Evolutionary conservation across 1,140 invertebrate genomes (phyloP).

Genomic region (Bombus impatiens): DNA sequence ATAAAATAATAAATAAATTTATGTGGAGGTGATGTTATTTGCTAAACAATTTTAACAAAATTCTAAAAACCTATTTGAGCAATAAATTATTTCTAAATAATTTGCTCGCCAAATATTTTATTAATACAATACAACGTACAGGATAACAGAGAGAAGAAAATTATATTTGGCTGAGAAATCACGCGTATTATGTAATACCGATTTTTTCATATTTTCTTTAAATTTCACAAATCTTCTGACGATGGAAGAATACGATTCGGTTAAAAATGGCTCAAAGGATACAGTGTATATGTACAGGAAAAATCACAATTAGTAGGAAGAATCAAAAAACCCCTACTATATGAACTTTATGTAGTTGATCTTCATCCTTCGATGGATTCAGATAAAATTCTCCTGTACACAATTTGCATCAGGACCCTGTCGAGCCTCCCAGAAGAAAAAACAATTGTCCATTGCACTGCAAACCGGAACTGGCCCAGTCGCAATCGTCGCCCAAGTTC

Average conservation of each 20-base stretch:
- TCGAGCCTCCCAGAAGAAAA: slow-evolving; percentile 67
- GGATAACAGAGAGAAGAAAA: no score
- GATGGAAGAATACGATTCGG: not conserved
- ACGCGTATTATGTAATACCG: not conserved
- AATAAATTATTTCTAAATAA: no score
- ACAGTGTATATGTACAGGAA: no score
- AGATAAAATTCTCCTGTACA: not conserved
- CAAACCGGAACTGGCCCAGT: slow-evolving; percentile 64
- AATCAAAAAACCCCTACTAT: not conserved
- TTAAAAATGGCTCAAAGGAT: not conserved
- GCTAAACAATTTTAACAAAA: no score
- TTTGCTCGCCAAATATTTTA: no score
- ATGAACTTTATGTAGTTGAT: not conserved
- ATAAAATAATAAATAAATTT: no score
- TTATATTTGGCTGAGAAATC: not conserved
- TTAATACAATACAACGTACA: no score
- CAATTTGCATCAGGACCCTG: slow-evolving; percentile 59
- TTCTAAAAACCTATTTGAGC: no score
- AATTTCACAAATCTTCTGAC: not conserved
- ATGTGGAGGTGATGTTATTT: no score
- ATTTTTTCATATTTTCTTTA: not conserved
- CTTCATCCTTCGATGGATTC: not conserved
- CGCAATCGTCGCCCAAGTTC: slow-evolving; percentile 71
- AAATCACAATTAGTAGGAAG: not conserved
- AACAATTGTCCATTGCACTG: slow-evolving; percentile 74